Conservation (phyloP, 2,888 invertebrate genomes). For the Minunthozetes semirufus region DNA sequence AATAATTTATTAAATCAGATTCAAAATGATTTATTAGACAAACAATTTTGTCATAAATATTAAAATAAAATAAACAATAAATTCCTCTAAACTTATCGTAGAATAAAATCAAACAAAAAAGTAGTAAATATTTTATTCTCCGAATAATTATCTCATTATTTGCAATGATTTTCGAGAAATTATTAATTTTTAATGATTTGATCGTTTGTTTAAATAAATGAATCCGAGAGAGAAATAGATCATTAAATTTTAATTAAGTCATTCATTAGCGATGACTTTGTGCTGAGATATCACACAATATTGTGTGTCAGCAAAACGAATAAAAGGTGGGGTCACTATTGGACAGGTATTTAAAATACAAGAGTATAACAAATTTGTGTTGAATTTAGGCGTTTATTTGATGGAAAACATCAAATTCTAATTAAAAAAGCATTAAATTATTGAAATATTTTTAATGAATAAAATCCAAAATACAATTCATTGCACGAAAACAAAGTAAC, state of each 20-base stretch:
- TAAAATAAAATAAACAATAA: no score
- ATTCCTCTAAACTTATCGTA: no score
- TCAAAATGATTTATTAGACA: no score
- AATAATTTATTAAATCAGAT: no score
- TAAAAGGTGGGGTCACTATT: neutral
- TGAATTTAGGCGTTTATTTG: neutral
- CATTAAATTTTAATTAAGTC: neutral
- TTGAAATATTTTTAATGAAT: neutral
- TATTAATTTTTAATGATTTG: neutral
- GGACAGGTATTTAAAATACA: neutral
- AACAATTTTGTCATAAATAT: no score
- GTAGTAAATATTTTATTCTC: no score
- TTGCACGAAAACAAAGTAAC: no score
- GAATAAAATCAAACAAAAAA: no score
- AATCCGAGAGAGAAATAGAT: neutral
- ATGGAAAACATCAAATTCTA: neutral
- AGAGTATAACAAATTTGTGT: neutral
- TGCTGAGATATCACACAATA: no score
- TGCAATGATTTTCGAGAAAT: neutral
- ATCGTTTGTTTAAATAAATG: neutral
- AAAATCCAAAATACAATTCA: no score
- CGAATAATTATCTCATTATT: neutral
- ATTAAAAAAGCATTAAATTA: neutral
- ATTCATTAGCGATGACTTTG: neutral
- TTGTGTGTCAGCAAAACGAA: no score